phyloP scores from a whole-genome alignment of 2,797 vertebrate species.

The Melopsittacus undulatus region DNA sequence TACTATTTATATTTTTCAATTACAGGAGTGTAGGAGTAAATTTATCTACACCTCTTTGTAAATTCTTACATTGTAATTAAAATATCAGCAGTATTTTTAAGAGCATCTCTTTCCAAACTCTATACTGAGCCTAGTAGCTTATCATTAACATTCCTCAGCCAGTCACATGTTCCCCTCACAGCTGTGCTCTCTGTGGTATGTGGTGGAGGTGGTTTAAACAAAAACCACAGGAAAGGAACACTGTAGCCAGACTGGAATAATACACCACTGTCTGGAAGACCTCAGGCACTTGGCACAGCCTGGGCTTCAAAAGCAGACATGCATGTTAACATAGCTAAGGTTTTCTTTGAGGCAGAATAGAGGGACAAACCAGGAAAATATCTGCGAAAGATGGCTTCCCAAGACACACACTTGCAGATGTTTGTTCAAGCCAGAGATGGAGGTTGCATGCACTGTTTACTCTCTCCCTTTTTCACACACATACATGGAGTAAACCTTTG shows the following conservation, averaged over 20 bases:
- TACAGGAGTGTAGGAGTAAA: neutral
- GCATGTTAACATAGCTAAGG: neutral
- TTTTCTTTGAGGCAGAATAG: neutral
- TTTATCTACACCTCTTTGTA: neutral
- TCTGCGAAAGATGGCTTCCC: neutral
- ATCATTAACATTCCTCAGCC: neutral
- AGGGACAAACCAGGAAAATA: neutral
- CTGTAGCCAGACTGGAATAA: neutral
- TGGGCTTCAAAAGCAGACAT: neutral
- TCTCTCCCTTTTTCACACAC: neutral
- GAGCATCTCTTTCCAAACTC: neutral
- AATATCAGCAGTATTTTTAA: neutral
- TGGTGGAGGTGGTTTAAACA: neutral
- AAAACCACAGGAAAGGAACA: neutral
- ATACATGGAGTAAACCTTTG: neutral
- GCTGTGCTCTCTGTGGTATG: neutral
- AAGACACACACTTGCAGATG: neutral
- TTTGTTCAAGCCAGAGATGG: neutral
- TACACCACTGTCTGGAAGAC: neutral
- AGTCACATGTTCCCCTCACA: neutral
- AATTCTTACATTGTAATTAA: neutral
- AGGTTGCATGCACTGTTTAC: neutral
- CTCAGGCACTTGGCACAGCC: neutral
- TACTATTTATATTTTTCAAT: conserved; percentile 3
- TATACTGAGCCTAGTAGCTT: neutral